A percentile compares a stretch with the other conserved stretches of the same genome.
phyloP scores from a whole-genome alignment of 2,888 invertebrate species.

The Horisme vitalbata region DNA sequence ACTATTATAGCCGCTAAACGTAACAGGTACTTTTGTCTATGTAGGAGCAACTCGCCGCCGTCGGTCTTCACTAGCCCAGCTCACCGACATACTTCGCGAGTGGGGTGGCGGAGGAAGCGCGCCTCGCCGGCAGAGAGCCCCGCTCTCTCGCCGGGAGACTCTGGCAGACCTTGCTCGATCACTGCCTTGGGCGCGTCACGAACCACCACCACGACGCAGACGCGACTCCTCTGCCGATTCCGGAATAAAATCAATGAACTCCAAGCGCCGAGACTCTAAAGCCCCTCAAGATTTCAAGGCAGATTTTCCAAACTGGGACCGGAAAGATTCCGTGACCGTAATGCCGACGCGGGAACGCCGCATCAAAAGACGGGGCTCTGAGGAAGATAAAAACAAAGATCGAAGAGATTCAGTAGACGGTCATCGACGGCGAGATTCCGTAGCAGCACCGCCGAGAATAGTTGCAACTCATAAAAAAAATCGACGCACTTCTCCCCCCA shows the following conservation, averaged over 20 bases:
- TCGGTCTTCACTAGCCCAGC: slow-evolving; percentile 92
- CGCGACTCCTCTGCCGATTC: slow-evolving; percentile 94
- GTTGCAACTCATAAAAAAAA: slow-evolving; percentile 84
- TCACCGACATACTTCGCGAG: slow-evolving; percentile 93
- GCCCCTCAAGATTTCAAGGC: slow-evolving; percentile 86
- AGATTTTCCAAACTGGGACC: slow-evolving; percentile 89
- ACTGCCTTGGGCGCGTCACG: slow-evolving; percentile 89
- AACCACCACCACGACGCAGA: slow-evolving; percentile 86
- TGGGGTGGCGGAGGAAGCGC: slow-evolving; percentile 88
- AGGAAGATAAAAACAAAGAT: slow-evolving; percentile 77
- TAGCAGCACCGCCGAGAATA: slow-evolving; percentile 83
- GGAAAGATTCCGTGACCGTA: slow-evolving; percentile 85
- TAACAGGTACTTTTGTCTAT: slow-evolving; percentile 22
- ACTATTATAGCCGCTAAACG: not conserved
- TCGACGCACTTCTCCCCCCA: slow-evolving; percentile 67
- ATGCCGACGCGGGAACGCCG: slow-evolving; percentile 74
- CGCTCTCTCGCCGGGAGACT: slow-evolving; percentile 92
- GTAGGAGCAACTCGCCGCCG: slow-evolving; percentile 87
- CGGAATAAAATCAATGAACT: slow-evolving; percentile 89
- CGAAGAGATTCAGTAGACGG: slow-evolving; percentile 87
- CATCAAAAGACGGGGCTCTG: slow-evolving; percentile 83
- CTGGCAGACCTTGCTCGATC: slow-evolving; percentile 93
- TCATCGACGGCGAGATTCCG: slow-evolving; percentile 87
- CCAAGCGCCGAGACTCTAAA: slow-evolving; percentile 88
- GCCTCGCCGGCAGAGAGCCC: slow-evolving; percentile 83